phyloP scores from a whole-genome alignment of 2,113 vertebrate species.

The Sinocyclocheilus grahami region DNA sequence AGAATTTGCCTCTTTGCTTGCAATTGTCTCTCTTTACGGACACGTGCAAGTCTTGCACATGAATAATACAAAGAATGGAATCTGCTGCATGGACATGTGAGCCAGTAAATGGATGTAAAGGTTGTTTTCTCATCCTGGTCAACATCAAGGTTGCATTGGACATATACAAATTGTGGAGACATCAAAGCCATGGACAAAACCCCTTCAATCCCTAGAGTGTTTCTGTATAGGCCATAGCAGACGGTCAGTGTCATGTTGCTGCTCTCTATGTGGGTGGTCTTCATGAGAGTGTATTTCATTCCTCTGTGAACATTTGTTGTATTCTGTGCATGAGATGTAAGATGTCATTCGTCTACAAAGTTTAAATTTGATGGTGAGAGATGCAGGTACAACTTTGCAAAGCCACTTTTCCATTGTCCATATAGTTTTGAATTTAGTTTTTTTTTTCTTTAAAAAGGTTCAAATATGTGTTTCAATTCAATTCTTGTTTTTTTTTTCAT shows the following conservation, averaged over 20 bases:
- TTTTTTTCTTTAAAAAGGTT: background rate
- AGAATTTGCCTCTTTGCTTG: constrained; percentile 56
- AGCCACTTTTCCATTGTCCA: background rate
- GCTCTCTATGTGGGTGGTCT: constrained; percentile 17
- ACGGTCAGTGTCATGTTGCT: background rate
- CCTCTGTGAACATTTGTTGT: background rate
- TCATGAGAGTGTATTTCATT: background rate
- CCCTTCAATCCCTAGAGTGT: background rate
- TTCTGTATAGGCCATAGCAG: constrained; percentile 12
- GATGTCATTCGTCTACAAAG: background rate
- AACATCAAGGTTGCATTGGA: background rate
- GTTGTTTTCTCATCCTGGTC: background rate
- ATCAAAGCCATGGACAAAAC: constrained; percentile 12
- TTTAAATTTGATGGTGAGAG: background rate
- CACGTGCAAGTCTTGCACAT: constrained; percentile 53
- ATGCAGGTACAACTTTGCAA: background rate
- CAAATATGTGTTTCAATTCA: background rate
- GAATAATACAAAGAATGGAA: constrained; percentile 47
- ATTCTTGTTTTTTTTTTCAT: background rate
- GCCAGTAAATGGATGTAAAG: background rate
- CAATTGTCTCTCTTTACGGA: background rate
- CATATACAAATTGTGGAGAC: background rate
- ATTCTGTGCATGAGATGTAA: background rate
- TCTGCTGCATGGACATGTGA: background rate
- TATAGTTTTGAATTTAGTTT: background rate